Conservation (phyloP, 2,113 vertebrate species). For the Talpa occidentalis region DNA sequence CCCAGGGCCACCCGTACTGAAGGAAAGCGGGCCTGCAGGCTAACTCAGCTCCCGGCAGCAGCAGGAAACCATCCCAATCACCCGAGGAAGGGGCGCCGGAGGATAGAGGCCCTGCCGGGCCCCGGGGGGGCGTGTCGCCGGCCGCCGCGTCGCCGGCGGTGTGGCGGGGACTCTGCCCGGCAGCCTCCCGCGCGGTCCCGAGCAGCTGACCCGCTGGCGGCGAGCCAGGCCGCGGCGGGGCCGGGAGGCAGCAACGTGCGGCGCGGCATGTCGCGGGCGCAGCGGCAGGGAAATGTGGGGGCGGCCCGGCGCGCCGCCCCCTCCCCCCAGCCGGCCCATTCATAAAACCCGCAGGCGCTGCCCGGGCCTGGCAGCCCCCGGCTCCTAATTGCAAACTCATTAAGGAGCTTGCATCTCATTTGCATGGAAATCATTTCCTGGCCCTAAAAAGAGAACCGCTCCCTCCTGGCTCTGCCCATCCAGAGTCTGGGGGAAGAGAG, state of each 20-base stretch:
- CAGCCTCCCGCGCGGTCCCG: conserved; percentile 66
- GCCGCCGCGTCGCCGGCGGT: not conserved
- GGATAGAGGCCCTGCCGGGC: conserved; percentile 31
- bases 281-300: conserved; percentile 79
- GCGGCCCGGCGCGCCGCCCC: conserved; percentile 77
- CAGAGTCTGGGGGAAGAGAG: not conserved
- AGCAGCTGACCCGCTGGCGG: conserved; percentile 88
- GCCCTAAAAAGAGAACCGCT: conserved; percentile 48
- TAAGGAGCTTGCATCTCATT: conserved; percentile 81
- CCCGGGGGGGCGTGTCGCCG: conserved; percentile 50
- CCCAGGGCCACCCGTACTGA: not conserved
- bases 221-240: conserved; percentile 82
- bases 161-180: not conserved
- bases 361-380: conserved; percentile 64
- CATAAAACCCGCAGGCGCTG: conserved; percentile 79
- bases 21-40: not conserved
- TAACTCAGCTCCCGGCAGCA: not conserved
- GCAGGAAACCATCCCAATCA: not conserved
- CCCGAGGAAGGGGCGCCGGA: not conserved
- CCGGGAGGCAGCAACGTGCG: conserved; percentile 88
- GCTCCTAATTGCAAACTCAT: conserved; percentile 81
- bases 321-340: conserved; percentile 75
- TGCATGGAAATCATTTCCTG: conserved; percentile 80
- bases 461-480: not conserved
- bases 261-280: conserved; percentile 86